Percentiles rank a stretch among this genome's conserved stretches.
Evolutionary conservation across 2,888 invertebrate genomes (phyloP).

Genomic region (Cylloceria caligata): DNA sequence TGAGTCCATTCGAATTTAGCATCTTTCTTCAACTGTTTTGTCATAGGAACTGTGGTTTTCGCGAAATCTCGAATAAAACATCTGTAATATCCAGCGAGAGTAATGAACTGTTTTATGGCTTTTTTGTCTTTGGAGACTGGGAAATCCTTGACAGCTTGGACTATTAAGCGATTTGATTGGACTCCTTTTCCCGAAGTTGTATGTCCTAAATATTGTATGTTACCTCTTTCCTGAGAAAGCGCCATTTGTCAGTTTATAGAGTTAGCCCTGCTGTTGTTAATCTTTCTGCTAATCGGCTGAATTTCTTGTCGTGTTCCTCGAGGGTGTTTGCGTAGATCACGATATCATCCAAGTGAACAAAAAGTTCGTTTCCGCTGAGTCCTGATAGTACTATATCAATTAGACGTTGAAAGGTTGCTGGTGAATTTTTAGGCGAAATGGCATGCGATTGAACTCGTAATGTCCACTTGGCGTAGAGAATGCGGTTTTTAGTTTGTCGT

Average conservation of each 20-base stretch:
- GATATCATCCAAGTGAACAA: conserved; percentile 53
- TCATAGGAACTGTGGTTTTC: conserved; percentile 20
- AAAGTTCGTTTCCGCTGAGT: conserved; percentile 41
- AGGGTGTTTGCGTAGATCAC: conserved; percentile 46
- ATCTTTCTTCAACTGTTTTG: background rate
- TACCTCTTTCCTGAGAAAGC: conserved; percentile 54
- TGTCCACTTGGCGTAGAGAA: no score
- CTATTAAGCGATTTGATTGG: background rate
- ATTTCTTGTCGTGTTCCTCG: conserved; percentile 48
- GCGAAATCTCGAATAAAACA: conserved; percentile 54
- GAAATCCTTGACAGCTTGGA: conserved; percentile 32
- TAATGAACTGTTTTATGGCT: conserved; percentile 53
- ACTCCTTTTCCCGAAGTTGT: background rate
- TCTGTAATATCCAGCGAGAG: conserved; percentile 55
- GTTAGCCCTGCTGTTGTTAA: conserved; percentile 37
- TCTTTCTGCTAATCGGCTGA: conserved; percentile 59
- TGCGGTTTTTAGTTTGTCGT: conserved; percentile 47
- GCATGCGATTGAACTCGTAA: no score
- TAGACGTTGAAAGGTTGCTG: no score
- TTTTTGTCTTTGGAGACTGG: conserved; percentile 50
- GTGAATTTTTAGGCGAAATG: no score
- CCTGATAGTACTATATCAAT: conserved; percentile 58
- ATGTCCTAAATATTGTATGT: background rate
- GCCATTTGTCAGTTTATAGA: conserved; percentile 53
- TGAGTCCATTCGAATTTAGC: conserved; percentile 6